phyloP scores from a whole-genome alignment of 2,888 invertebrate species.

The Alviniconcha strummeri region DNA sequence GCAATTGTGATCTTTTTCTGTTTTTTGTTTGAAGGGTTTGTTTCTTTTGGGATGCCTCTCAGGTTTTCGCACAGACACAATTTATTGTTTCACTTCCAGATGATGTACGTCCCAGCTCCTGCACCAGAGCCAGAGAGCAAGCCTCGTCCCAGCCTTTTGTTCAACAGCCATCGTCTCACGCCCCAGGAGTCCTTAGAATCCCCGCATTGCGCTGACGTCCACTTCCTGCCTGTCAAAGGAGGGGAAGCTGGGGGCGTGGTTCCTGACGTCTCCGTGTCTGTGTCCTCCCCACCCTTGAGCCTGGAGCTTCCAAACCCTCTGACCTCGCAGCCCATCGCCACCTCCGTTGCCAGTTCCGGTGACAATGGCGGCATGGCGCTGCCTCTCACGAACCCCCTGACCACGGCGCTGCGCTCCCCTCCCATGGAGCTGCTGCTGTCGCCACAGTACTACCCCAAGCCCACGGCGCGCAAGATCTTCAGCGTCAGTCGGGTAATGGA shows the following conservation, averaged over 20 bases:
- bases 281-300: slow-evolving; percentile 45
- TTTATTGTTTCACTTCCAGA: background rate
- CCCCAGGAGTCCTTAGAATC: slow-evolving; percentile 49
- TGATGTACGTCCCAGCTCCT: background rate
- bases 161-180: slow-evolving; percentile 30
- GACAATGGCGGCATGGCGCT: slow-evolving; percentile 14
- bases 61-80: no score
- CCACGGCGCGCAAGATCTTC: slow-evolving; percentile 65
- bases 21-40: no score
- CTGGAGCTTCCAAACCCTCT: slow-evolving; percentile 56
- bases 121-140: slow-evolving; percentile 10
- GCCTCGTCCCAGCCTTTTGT: slow-evolving; percentile 37
- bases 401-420: slow-evolving; percentile 40
- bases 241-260: background rate
- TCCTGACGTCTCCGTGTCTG: slow-evolving; percentile 5
- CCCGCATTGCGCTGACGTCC: slow-evolving; percentile 34
- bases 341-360: slow-evolving; percentile 23
- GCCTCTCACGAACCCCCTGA: slow-evolving; percentile 30
- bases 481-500: slow-evolving; percentile 54
- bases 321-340: slow-evolving; percentile 41
- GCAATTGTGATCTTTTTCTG: no score
- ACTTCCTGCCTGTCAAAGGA: slow-evolving; percentile 4
- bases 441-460: slow-evolving; percentile 63
- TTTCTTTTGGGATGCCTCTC: no score
- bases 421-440: slow-evolving; percentile 60